These are phyloP conservation scores for Streptopelia turtur DNA, from an alignment of 2,797 vertebrate species.

Conservation along the genomic window DNA sequence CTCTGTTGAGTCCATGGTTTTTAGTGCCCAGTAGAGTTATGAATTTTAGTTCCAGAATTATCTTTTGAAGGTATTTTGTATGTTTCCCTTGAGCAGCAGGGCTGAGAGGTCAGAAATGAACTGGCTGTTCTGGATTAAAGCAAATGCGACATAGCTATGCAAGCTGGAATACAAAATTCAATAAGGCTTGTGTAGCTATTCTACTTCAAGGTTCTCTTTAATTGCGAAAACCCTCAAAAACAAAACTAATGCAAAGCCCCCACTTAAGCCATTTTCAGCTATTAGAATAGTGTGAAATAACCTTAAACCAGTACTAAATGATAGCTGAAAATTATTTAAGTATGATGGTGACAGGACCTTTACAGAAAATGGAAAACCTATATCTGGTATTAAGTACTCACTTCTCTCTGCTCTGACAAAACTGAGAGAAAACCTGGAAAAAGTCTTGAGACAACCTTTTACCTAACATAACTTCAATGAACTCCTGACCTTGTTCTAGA, in stretches of 20 bases:
- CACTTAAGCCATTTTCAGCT: background rate
- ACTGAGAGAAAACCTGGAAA: background rate
- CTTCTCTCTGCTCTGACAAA: background rate
- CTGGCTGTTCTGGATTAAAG: slow-evolving; percentile 40
- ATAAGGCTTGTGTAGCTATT: background rate
- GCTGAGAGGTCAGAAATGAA: slow-evolving; percentile 38
- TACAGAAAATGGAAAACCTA: background rate
- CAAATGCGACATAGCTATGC: background rate
- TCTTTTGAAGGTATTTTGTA: slow-evolving; percentile 57
- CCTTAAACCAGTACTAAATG: background rate
- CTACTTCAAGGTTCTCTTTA: background rate
- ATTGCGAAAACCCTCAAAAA: slow-evolving; percentile 3
- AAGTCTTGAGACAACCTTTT: background rate
- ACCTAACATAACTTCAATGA: background rate
- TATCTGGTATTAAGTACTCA: background rate
- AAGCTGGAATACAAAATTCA: slow-evolving; percentile 23
- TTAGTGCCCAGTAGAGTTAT: slow-evolving; percentile 60
- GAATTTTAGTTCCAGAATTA: slow-evolving; percentile 66
- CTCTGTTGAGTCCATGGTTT: slow-evolving; percentile 58
- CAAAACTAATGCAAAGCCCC: background rate
- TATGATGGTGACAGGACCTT: background rate
- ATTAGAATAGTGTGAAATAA: slow-evolving; percentile 3
- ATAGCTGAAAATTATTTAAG: background rate
- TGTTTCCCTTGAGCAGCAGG: slow-evolving; percentile 57
- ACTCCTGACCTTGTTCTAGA: background rate